A percentile compares a stretch with the other conserved stretches of the same genome.
phyloP scores from a whole-genome alignment of 1,140 invertebrate genomes.

The Latrodectus geometricus region DNA sequence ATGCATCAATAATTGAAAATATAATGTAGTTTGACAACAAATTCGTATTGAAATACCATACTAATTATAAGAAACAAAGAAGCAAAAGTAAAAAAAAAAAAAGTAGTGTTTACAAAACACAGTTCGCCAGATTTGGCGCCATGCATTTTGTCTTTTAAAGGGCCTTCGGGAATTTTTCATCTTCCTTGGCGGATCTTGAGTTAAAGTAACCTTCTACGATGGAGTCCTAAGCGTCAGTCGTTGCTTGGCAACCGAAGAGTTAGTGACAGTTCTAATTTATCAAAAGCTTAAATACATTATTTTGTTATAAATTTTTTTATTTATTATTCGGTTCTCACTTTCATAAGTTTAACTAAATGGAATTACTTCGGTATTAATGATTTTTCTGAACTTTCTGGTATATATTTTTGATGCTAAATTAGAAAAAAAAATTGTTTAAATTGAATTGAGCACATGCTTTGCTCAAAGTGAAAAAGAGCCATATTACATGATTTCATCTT shows the following conservation, averaged over 20 bases:
- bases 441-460: neutral
- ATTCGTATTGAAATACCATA: too few relatives aligned
- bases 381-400: neutral
- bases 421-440: too few relatives aligned
- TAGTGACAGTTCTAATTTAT: conserved; percentile 21
- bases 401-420: too few relatives aligned
- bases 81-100: neutral
- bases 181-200: conserved; percentile 26
- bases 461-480: neutral
- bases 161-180: conserved; percentile 9
- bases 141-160: conserved; percentile 4
- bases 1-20: too few relatives aligned
- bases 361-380: neutral
- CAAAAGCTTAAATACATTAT: conserved; percentile 3
- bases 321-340: neutral
- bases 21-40: too few relatives aligned
- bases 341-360: neutral
- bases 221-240: conserved; percentile 29
- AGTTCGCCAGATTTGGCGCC: conserved; percentile 32
- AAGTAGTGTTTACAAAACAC: neutral
- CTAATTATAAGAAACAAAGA: neutral
- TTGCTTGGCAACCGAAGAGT: conserved; percentile 54
- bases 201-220: conserved; percentile 38
- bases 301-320: neutral
- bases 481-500: neutral